Percentiles rank a stretch among this genome's conserved stretches.
Evolutionary conservation across 2,113 vertebrate species (phyloP).

Genomic region (Amphiprion ocellaris): DNA sequence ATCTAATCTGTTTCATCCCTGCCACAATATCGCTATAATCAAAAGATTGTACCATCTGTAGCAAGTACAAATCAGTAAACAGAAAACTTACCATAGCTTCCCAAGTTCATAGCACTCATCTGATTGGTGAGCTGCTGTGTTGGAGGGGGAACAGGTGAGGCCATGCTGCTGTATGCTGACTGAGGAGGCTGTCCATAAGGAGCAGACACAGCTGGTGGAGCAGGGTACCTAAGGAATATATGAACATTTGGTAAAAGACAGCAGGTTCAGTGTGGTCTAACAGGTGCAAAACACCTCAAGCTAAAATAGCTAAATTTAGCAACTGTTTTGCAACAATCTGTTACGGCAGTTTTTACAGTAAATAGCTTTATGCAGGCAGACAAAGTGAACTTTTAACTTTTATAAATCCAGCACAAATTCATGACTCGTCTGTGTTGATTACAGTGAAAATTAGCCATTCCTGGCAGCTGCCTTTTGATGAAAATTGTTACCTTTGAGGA

Average conservation of each 20-base stretch:
- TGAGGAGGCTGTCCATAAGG: slow-evolving; percentile 80
- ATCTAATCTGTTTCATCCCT: not conserved
- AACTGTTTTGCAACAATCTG: slow-evolving; percentile 4
- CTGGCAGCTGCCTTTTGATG: not conserved
- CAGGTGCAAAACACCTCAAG: not conserved
- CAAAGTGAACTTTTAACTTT: not conserved
- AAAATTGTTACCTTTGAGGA: slow-evolving; percentile 83
- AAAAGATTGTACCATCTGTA: not conserved
- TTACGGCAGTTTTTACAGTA: not conserved
- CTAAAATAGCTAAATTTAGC: not conserved
- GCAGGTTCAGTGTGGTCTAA: not conserved
- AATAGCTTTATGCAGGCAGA: not conserved
- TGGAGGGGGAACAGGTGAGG: slow-evolving; percentile 72
- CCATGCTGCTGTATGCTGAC: slow-evolving; percentile 78
- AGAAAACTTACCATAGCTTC: slow-evolving; percentile 86
- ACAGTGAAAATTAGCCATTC: not conserved
- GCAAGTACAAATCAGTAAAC: not conserved
- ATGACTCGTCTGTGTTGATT: not conserved
- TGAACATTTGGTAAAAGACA: not conserved
- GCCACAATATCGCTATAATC: not conserved
- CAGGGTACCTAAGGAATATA: slow-evolving; percentile 66
- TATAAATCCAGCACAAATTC: not conserved
- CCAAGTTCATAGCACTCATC: slow-evolving; percentile 90
- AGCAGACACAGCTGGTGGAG: slow-evolving; percentile 61
- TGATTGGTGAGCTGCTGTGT: slow-evolving; percentile 89